These are phyloP conservation scores for Monarcha castaneiventris DNA, from an alignment of 2,113 vertebrate species.

Conservation along the genomic window DNA sequence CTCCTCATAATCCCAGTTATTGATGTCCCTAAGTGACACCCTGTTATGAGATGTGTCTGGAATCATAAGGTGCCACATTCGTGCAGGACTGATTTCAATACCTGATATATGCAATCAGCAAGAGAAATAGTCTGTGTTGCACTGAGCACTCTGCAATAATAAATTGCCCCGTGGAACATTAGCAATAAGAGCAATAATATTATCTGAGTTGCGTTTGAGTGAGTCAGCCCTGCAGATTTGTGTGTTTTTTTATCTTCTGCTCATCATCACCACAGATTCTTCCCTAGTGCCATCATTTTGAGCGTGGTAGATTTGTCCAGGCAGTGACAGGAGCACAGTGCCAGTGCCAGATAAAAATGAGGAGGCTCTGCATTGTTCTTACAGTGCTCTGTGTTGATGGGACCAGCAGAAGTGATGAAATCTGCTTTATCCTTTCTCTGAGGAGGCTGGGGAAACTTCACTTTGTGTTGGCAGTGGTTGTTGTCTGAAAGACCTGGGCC, in stretches of 20 bases:
- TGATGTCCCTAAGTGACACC: conserved; percentile 20
- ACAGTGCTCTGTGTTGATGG: not conserved
- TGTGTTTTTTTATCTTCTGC: not conserved
- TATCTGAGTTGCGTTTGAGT: not conserved
- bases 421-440: not conserved
- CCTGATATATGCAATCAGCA: conserved; percentile 26
- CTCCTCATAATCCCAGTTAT: conserved; percentile 13
- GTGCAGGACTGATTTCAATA: conserved; percentile 25
- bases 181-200: conserved; percentile 29
- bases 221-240: not conserved
- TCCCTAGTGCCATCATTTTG: not conserved
- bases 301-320: not conserved
- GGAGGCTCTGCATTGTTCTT: not conserved
- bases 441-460: not conserved
- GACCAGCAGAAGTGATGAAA: not conserved
- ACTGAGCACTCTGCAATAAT: not conserved
- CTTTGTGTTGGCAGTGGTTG: not conserved
- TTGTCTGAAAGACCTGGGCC: not conserved
- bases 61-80: not conserved
- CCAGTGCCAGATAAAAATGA: not conserved
- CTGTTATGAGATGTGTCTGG: conserved; percentile 32
- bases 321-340: not conserved
- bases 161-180: not conserved
- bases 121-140: conserved; percentile 11
- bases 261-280: not conserved